Conservation (phyloP, 2,888 invertebrate genomes). For the Sarcophaga subvicina region DNA sequence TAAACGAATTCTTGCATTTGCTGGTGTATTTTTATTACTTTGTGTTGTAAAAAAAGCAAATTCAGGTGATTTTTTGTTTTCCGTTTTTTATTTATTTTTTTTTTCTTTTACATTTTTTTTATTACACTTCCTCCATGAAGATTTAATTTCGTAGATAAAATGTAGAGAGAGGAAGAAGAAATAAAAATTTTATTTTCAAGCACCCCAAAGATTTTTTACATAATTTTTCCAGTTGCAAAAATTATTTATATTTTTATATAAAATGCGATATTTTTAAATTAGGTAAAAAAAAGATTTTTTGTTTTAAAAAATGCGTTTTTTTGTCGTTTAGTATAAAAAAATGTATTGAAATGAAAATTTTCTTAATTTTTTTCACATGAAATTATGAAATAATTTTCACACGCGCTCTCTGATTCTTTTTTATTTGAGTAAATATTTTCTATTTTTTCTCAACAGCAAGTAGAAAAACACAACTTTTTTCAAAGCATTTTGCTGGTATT, state of each 20-base stretch:
- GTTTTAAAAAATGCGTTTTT: constrained; percentile 24
- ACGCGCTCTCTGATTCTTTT: constrained; percentile 65
- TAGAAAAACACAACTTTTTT: constrained; percentile 49
- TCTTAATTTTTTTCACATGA: constrained; percentile 41
- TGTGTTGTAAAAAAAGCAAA: constrained; percentile 42
- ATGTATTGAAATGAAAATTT: constrained; percentile 37
- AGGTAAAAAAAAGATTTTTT: constrained; percentile 8
- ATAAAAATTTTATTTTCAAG: constrained; percentile 17
- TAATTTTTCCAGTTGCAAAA: constrained; percentile 46
- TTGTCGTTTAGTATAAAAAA: constrained; percentile 43
- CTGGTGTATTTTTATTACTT: constrained; percentile 42
- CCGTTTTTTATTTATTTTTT: constrained; percentile 23
- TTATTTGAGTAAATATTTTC: background rate
- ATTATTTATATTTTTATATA: constrained; percentile 4
- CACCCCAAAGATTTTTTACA: constrained; percentile 52
- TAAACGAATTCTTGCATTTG: constrained; percentile 41
- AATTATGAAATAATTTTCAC: constrained; percentile 64
- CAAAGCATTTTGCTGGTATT: constrained; percentile 26
- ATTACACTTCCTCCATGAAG: constrained; percentile 52
- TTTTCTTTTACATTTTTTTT: constrained; percentile 13
- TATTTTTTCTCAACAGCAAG: constrained; percentile 51
- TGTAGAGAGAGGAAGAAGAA: constrained; percentile 30
- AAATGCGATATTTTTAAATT: constrained; percentile 1
- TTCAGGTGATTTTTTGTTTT: constrained; percentile 59
- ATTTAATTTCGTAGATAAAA: constrained; percentile 38